Conservation (phyloP, 2,113 vertebrate genomes). For the Felis catus region DNA sequence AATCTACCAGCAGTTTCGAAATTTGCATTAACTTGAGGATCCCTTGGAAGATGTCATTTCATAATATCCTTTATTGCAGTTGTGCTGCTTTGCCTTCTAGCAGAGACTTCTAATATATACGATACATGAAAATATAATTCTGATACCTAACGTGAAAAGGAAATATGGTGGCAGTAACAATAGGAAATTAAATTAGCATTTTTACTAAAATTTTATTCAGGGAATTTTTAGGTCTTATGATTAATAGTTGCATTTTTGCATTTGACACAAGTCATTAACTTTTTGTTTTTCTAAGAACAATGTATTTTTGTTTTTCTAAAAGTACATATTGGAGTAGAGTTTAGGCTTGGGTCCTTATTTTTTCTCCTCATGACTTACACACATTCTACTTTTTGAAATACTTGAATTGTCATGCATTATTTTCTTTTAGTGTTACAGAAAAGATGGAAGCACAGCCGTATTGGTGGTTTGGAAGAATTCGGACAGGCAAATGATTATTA, state of each 20-base stretch:
- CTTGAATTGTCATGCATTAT: neutral
- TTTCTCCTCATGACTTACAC: neutral
- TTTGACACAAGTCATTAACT: neutral
- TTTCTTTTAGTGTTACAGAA: neutral
- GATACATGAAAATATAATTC: neutral
- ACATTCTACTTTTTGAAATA: neutral
- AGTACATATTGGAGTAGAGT: neutral
- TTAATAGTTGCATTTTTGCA: neutral
- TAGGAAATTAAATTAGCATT: neutral
- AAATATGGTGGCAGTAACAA: neutral
- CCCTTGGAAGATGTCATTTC: conserved; percentile 55
- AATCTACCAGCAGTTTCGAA: conserved; percentile 34
- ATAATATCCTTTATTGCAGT: conserved; percentile 21
- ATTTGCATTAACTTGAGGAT: conserved; percentile 60
- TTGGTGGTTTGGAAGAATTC: neutral
- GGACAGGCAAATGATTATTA: neutral
- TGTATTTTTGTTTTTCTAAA: neutral
- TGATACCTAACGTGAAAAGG: neutral
- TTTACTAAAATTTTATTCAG: neutral
- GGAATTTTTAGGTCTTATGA: neutral
- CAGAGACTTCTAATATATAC: neutral
- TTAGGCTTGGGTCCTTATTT: neutral
- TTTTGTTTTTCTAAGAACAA: neutral
- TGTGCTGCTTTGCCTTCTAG: conserved; percentile 10
- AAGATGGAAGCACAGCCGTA: neutral